Conservation (phyloP, 2,888 invertebrate species). For the Lathronympha strigana region DNA sequence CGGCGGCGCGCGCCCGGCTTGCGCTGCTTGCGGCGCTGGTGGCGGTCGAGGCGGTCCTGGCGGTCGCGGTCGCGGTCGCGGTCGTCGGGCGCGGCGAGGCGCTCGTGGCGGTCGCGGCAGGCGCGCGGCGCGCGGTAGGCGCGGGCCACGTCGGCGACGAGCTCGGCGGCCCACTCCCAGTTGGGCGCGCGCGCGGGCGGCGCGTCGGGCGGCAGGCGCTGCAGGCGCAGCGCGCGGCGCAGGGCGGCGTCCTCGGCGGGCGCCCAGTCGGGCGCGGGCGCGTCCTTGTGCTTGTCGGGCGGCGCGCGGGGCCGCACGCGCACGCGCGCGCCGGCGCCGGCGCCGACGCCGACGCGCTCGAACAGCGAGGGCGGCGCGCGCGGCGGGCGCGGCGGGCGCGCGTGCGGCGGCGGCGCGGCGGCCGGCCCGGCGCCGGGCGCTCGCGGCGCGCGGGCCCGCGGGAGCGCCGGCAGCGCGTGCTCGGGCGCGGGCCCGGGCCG, state of each 20-base stretch:
- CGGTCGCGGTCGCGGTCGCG: slow-evolving; percentile 61
- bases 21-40: slow-evolving; percentile 94
- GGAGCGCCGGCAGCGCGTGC: slow-evolving; percentile 86
- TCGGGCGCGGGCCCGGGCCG: slow-evolving; percentile 86
- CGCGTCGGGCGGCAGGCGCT: slow-evolving; percentile 85
- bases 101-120: slow-evolving; percentile 95
- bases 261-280: slow-evolving; percentile 95
- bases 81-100: slow-evolving; percentile 90
- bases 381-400: slow-evolving; percentile 89
- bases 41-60: slow-evolving; percentile 88
- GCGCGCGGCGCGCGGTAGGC: slow-evolving; percentile 95
- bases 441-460: slow-evolving; percentile 75
- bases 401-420: slow-evolving; percentile 84
- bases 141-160: slow-evolving; percentile 94
- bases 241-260: slow-evolving; percentile 96
- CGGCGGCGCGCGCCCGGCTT: slow-evolving; percentile 90
- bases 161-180: slow-evolving; percentile 97
- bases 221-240: slow-evolving; percentile 90
- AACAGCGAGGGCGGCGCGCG: slow-evolving; percentile 90
- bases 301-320: slow-evolving; percentile 80
- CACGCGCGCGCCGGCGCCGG: slow-evolving; percentile 88
- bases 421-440: no score
- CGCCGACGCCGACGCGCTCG: slow-evolving; percentile 88
- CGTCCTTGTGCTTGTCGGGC: slow-evolving; percentile 88
- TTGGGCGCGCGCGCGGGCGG: slow-evolving; percentile 94